phyloP scores from a whole-genome alignment of 2,888 invertebrate genomes.

The Mimas tiliae region DNA sequence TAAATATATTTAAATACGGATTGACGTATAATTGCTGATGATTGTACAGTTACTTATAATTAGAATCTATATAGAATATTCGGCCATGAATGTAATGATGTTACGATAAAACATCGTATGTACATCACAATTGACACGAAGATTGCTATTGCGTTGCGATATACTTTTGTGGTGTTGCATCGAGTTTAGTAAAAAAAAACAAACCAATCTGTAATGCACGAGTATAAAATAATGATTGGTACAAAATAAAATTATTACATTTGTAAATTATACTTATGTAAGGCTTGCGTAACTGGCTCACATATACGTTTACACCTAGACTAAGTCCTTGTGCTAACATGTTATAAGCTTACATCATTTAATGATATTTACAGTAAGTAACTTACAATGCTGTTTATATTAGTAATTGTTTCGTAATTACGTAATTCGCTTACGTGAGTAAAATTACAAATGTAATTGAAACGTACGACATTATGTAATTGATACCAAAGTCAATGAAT shows the following conservation, averaged over 20 bases:
- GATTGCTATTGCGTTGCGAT: not conserved
- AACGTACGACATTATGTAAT: not conserved
- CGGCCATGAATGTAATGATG: slow-evolving; percentile 69
- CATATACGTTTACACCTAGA: no score
- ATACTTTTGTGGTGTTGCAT: slow-evolving; percentile 17
- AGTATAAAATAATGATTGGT: not conserved
- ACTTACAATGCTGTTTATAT: no score
- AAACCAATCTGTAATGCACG: not conserved
- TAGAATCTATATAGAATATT: slow-evolving; percentile 66
- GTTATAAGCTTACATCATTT: no score
- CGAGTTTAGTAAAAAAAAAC: not conserved
- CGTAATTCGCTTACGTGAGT: no score
- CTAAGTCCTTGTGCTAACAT: no score
- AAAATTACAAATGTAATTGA: not conserved
- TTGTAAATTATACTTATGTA: no score
- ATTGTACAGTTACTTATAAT: slow-evolving; percentile 74
- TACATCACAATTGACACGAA: slow-evolving; percentile 65
- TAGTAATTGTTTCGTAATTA: no score
- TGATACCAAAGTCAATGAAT: not conserved
- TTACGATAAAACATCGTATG: slow-evolving; percentile 59
- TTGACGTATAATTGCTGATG: slow-evolving; percentile 60
- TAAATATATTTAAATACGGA: slow-evolving; percentile 72
- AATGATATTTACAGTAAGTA: no score
- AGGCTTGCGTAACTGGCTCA: no score
- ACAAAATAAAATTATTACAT: not conserved